Evolutionary conservation across 2,888 invertebrate genomes (phyloP), one percentile per base, ranked within the genome.

Genomic region (Cheilosia variabilis): DNA sequence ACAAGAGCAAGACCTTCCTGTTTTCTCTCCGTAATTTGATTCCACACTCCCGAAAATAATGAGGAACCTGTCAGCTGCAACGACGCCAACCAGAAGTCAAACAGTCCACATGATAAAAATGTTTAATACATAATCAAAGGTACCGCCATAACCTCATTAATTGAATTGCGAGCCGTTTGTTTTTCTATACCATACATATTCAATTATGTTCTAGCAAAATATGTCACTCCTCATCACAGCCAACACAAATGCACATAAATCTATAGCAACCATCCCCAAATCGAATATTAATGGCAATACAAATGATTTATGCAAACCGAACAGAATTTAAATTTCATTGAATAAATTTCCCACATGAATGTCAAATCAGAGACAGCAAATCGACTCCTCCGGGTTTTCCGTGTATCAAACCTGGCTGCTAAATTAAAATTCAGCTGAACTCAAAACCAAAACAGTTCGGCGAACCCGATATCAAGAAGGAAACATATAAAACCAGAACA

Each of bases 241-340:
- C 69, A 60, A 76, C 71, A 53, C 65, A 71, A 76, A 81, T 69
- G 69, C 58, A 69, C 81, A 81, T 81, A 81, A 81, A 76, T 81
- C 78, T 47, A 57, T 22, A 52, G 43, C 27, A 45, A 55, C 43
- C 22, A 9, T 19, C 50, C 69, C 43, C 41, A 68, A 78, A 78
- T 73, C 68, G 63, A 78, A 72, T 73, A 63, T 68, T 78, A 75
- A 73, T 75, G 83, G 69, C 73, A 45, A 75, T 75, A 63, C 68
- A 72, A 77, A 84, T 79, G 69, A 75, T 65, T 79, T 73, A 78
- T 83, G 68, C 73, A 63, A 78, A 73, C 62, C 66, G 24, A 83
- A 83, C 55, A 50, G 68, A 78, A 68, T 71, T 72, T 52, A 22
- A 52, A 24, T 52, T 13, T 15, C 22, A 72, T 77, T 41, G 82